phyloP scores from a whole-genome alignment of 2,797 vertebrate species.

The Clamator glandarius region DNA sequence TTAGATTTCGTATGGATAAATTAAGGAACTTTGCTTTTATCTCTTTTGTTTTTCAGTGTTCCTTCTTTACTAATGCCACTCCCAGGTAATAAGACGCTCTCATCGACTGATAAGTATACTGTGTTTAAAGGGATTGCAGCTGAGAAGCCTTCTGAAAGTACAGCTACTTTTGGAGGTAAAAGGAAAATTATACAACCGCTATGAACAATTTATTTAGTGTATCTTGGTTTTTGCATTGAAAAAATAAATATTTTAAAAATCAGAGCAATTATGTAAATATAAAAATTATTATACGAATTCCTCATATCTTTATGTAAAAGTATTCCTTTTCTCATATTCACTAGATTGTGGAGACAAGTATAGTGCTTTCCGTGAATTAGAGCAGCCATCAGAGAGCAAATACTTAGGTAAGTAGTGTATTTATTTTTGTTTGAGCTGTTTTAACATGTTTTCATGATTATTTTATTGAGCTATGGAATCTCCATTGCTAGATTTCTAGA shows the following conservation, averaged over 20 bases:
- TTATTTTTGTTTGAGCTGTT: not conserved
- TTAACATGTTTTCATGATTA: not conserved
- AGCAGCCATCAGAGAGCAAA: slow-evolving; percentile 89
- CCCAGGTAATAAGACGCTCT: slow-evolving; percentile 82
- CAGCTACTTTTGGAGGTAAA: slow-evolving; percentile 87
- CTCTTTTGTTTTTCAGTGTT: slow-evolving; percentile 77
- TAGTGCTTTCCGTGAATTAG: slow-evolving; percentile 93
- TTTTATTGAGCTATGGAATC: not conserved
- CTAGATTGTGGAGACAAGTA: slow-evolving; percentile 94
- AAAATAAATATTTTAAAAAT: not conserved
- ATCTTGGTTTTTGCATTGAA: not conserved
- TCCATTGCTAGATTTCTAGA: not conserved
- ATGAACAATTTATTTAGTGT: not conserved
- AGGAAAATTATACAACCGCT: not conserved
- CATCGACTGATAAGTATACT: slow-evolving; percentile 91
- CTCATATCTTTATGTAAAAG: not conserved
- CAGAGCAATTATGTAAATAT: not conserved
- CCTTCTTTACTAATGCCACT: slow-evolving; percentile 91
- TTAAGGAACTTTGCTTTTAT: slow-evolving; percentile 46
- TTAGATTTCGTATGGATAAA: not conserved
- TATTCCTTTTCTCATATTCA: slow-evolving; percentile 30
- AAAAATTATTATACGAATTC: not conserved
- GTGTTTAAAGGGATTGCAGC: slow-evolving; percentile 93
- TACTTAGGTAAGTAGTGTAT: slow-evolving; percentile 82
- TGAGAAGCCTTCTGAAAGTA: slow-evolving; percentile 86